Evolutionary conservation across 1,140 invertebrate genomes (phyloP).

Genomic region (Paraescarpia echinospica): DNA sequence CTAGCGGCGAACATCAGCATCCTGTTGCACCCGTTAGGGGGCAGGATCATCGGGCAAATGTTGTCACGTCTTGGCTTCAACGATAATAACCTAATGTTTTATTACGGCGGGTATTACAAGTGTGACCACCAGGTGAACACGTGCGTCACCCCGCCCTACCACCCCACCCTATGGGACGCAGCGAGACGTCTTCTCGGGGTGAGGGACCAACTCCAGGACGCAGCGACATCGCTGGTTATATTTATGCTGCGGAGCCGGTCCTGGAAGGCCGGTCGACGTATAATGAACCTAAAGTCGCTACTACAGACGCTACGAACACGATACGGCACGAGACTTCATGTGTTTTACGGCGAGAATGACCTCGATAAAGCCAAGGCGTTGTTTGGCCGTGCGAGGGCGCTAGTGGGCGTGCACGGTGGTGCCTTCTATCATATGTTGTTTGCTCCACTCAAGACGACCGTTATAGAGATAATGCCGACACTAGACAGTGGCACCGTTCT

Average conservation of each 20-base stretch:
- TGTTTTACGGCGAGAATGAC: constrained; percentile 16
- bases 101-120: neutral
- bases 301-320: neutral
- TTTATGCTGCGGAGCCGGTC: neutral
- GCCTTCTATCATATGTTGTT: constrained; percentile 23
- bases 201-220: neutral
- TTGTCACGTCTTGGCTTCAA: constrained; percentile 7
- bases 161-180: neutral
- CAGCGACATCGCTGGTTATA: neutral
- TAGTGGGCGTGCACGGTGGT: constrained; percentile 24
- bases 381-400: neutral
- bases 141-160: constrained; percentile 16
- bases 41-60: constrained; percentile 15
- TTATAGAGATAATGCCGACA: constrained; percentile 22
- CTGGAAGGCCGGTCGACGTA: neutral
- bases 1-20: neutral
- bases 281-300: neutral
- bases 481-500: neutral
- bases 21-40: neutral
- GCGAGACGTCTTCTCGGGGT: constrained; percentile 1
- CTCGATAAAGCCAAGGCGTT: constrained; percentile 11
- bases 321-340: neutral
- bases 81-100: neutral
- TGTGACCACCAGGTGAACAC: neutral
- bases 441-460: neutral